phyloP scores from a whole-genome alignment of 2,797 vertebrate genomes.

The Hypotaenidia okinawae region DNA sequence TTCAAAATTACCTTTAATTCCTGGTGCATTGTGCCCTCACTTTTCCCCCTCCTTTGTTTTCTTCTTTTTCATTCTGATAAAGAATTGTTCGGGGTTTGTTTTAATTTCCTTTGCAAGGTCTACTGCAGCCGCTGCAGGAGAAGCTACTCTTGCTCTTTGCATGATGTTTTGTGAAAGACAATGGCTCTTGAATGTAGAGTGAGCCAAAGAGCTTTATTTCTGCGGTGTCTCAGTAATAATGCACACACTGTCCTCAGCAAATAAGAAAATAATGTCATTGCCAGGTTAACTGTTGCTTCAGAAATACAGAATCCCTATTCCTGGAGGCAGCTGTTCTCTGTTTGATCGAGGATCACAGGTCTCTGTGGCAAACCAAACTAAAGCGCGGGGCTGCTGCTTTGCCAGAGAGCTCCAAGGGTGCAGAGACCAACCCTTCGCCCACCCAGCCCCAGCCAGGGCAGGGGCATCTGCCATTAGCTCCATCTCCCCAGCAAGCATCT shows the following conservation, averaged over 20 bases:
- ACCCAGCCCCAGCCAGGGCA: not conserved
- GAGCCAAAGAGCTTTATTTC: constrained; percentile 32
- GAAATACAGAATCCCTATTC: not conserved
- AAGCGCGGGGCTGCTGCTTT: not conserved
- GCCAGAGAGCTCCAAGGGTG: fast-evolving
- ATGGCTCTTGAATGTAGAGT: not conserved
- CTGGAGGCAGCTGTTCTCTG: not conserved
- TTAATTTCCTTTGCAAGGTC: constrained; percentile 32
- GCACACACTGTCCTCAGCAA: not conserved
- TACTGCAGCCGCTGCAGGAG: not conserved
- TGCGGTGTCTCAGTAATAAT: not conserved
- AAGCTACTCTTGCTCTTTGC: constrained; percentile 8
- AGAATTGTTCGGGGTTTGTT: not conserved
- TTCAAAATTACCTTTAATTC: constrained; percentile 25
- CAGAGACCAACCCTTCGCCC: not conserved
- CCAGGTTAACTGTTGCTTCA: constrained; percentile 27
- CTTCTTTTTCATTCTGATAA: not conserved
- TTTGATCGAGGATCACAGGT: not conserved
- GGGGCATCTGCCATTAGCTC: not conserved
- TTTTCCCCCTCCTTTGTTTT: not conserved
- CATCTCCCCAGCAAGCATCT: fast-evolving
- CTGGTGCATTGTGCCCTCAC: not conserved
- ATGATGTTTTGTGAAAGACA: constrained; percentile 18
- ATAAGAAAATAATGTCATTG: constrained; percentile 43
- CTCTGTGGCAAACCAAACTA: not conserved